Evolutionary conservation across 2,797 vertebrate species (phyloP), one percentile per base, ranked within the genome.

Genomic region (Spinus olivaceus): DNA sequence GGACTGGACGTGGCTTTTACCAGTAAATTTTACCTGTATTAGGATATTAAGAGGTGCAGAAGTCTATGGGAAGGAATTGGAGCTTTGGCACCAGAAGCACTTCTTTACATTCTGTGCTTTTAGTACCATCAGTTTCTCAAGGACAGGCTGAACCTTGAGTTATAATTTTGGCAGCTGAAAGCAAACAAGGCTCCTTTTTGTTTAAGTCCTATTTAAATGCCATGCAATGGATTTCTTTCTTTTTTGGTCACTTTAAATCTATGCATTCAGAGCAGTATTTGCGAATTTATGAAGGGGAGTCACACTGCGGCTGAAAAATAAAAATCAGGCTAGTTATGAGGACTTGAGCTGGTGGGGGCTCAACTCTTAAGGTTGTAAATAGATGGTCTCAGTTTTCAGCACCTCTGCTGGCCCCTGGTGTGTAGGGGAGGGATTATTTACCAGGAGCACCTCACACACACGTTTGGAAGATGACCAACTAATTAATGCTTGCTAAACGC

Each of bases 401-500:
- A 91, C 50, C 54, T 81, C 86, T 87, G 72, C 88, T 83, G 74
- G 83, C 41, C 76, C 64, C 63, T 91, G 49, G 77, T 88, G 70
- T 65, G 39, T 44, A 63, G 63, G 65, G 69, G 72, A 91, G 66
- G 61, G 88, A 89, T 76, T 88, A 67, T 94, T 91, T 94, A 96
- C 56, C 66, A 86, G 54, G 53, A 94, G 89, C 82, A 86, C 74
- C 73, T 97, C 92, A 95, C 70, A 82, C 53, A n/a, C 46, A 24
- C 41, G 1, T 90, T 94, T 96, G 95, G 94, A 96, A 94, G 90
- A 92, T 95, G 96, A 91, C 86, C 94, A 96, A 54, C 91, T 96
- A 95, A 95, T 95, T 95, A 94, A 91, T 92, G 94, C 95, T 95
- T 95, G 88, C 90, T 87, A 94, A 97, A 92, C 0, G 4, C 90